Percentiles rank a stretch among this genome's conserved stretches.
Conservation (phyloP, 2,888 invertebrate species). For the Colletes collaris region DNA sequence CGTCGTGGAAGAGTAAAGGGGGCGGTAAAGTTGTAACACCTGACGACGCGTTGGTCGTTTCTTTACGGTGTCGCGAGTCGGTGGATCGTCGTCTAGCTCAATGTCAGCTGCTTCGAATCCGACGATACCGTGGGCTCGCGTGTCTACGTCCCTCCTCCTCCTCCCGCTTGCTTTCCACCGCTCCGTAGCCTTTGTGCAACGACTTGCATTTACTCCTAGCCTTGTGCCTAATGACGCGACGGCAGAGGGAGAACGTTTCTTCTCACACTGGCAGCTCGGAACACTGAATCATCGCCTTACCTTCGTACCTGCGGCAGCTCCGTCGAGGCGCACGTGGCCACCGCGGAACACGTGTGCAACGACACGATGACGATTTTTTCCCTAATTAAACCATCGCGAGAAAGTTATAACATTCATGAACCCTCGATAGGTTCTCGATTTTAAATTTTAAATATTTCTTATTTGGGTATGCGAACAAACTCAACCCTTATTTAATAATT, state of each 20-base stretch:
- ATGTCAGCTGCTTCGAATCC: constrained; percentile 60
- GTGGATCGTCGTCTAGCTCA: constrained; percentile 62
- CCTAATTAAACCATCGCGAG: not conserved
- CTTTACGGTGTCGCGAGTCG: not conserved
- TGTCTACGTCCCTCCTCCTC: constrained; percentile 7
- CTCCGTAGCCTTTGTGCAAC: constrained; percentile 65
- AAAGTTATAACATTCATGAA: too few species aligned
- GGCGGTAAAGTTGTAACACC: too few species aligned
- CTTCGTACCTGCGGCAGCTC: constrained; percentile 8
- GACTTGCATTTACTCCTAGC: constrained; percentile 67
- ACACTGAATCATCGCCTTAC: constrained; percentile 45
- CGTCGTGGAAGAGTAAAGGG: too few species aligned
- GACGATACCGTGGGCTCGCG: constrained; percentile 38
- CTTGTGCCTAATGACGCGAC: constrained; percentile 78
- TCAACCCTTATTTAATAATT: too few species aligned
- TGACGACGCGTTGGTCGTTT: not conserved
- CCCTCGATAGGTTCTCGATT: too few species aligned
- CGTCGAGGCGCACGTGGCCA: constrained; percentile 31
- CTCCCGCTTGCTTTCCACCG: constrained; percentile 27
- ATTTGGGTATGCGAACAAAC: too few species aligned
- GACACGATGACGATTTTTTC: not conserved
- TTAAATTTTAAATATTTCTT: too few species aligned
- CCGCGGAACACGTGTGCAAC: constrained; percentile 4
- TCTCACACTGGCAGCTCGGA: constrained; percentile 51
- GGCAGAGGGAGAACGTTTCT: constrained; percentile 65